Evolutionary conservation across 2,113 vertebrate species (phyloP).

Genomic region (Ovis aries): ARS-UI_Ramb_v3.0 NC_056067.1:64378501-64379000

Average conservation of each 20-base stretch:
- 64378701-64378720: constrained; percentile 38
- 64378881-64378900: neutral
- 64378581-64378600: neutral
- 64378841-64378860: neutral
- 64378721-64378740: neutral
- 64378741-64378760: neutral
- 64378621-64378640: neutral
- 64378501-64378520: neutral
- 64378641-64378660: neutral
- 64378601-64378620: neutral
- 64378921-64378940: neutral
- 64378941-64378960: neutral
- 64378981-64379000: neutral
- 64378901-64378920: neutral
- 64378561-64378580: neutral
- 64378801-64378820: neutral
- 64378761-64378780: neutral
- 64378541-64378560: neutral
- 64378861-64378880: neutral
- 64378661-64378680: neutral
- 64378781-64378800: neutral
- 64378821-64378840: neutral
- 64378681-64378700: constrained; percentile 59
- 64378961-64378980: neutral
- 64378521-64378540: neutral